Conservation (phyloP, 2,888 invertebrate genomes). For the Scaptomyza flava region DNA sequence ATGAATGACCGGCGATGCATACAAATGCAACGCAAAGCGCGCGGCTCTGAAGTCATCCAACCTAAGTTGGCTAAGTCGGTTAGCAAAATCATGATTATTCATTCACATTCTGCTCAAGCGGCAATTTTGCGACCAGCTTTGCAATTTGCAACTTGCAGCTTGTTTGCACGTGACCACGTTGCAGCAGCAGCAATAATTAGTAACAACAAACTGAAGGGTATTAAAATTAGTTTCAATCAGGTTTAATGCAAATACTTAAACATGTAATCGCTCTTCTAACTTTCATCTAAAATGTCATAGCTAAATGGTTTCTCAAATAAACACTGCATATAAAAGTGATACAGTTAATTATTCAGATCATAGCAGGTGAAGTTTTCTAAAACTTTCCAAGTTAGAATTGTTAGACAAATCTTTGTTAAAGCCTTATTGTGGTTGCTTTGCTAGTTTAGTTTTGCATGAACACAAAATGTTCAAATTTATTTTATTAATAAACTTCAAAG, state of each 20-base stretch:
- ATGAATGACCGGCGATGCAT: slow-evolving; percentile 79
- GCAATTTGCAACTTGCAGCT: slow-evolving; percentile 21
- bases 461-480: no score
- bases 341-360: no score
- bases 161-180: slow-evolving; percentile 43
- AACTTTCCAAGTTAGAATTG: no score
- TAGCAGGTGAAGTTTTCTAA: no score
- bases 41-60: slow-evolving; percentile 68
- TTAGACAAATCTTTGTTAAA: no score
- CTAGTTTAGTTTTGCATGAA: no score
- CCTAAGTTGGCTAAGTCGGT: slow-evolving; percentile 66
- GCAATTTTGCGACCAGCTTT: slow-evolving; percentile 23
- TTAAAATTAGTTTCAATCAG: slow-evolving; percentile 3
- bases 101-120: slow-evolving; percentile 41
- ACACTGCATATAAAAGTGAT: no score
- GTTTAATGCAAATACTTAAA: background rate
- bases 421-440: no score
- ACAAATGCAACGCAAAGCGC: slow-evolving; percentile 55
- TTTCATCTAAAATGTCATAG: no score
- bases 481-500: no score
- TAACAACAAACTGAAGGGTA: slow-evolving; percentile 1
- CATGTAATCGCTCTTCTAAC: background rate
- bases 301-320: background rate
- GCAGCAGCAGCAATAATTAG: slow-evolving; percentile 4
- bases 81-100: slow-evolving; percentile 67